Evolutionary conservation across 2,888 invertebrate genomes (phyloP), one percentile per base, ranked within the genome.

Genomic region (Byasa hedistus): DNA sequence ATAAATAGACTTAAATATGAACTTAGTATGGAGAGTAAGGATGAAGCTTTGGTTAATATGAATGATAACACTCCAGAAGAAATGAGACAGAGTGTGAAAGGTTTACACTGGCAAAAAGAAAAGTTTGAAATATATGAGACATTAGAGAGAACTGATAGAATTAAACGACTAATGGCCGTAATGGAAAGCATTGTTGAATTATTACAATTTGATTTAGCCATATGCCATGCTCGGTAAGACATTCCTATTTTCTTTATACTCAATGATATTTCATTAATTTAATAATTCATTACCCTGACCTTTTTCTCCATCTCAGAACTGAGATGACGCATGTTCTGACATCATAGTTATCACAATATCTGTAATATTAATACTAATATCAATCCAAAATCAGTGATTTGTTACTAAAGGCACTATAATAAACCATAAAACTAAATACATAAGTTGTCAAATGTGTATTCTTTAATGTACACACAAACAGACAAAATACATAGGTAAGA

Each of bases 201-300:
- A 48, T 74, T 94, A 64, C 93, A 93, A 76, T 86, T 84, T 78
- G 93, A 94, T 81, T 84, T 93, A 63, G 87, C 89, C 3, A 89
- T 93, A 75, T 94, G 93, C 93, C 85, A 92, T 73, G 79, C 89
- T 67, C 92, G 93, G 86, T 92, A 86, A 56, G 59, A 70, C 48
- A 58, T n/a, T n/a, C 24, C 22, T 10, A 48, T 19, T 4, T 17
- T 36, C 4, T 10, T 39, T 39, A 39, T 15, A 39, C 8, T 39
- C 7, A 39, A 39, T 3, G 2, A 39, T 5, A 39, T n/a, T 48
- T 5, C 4, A 48, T 19, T 36, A 8, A 39, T 39, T 27, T 15
- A 39, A 39, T 15, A 39, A 39, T 39, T 39, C 15, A 39, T 39
- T 39, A 15, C 3, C 15, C 15, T 27, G 27, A 27, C 27, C 27